Evolutionary conservation across 2,888 invertebrate genomes (phyloP).

Genomic region (Abrostola tripartita): DNA sequence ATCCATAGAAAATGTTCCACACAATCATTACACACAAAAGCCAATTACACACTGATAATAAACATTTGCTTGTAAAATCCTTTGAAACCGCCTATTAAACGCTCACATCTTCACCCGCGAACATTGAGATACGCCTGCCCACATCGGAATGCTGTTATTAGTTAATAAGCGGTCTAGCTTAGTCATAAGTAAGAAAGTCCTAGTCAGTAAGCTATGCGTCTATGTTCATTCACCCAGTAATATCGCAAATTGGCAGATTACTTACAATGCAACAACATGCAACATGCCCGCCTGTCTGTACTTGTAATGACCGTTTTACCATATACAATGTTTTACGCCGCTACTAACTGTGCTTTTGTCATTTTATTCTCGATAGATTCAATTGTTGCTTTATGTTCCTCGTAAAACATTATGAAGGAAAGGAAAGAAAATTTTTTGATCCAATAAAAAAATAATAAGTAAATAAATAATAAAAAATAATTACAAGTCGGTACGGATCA

Average conservation of each 20-base stretch:
- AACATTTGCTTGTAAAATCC: slow-evolving; percentile 18
- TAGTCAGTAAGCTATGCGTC: slow-evolving; percentile 23
- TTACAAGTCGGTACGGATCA: no score
- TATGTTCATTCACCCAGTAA: slow-evolving; percentile 42
- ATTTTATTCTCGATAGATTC: neutral
- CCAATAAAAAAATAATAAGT: no score
- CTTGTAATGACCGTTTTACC: slow-evolving; percentile 49
- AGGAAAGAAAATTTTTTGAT: no score
- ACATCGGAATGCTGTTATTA: slow-evolving; percentile 44
- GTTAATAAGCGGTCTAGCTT: slow-evolving; percentile 31
- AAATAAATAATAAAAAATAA: no score
- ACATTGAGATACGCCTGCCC: slow-evolving; percentile 22
- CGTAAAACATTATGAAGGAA: no score
- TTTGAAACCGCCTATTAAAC: slow-evolving; percentile 19
- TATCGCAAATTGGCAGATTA: slow-evolving; percentile 58
- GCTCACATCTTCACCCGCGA: slow-evolving; percentile 29
- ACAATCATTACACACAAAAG: no score
- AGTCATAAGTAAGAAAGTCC: slow-evolving; percentile 38
- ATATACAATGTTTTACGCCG: slow-evolving; percentile 36
- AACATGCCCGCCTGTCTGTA: slow-evolving; percentile 35
- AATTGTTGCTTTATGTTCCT: no score
- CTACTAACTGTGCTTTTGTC: slow-evolving; percentile 31
- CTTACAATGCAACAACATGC: slow-evolving; percentile 49
- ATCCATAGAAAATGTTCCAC: no score
- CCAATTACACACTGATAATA: slow-evolving; percentile 6